phyloP scores from a whole-genome alignment of 2,888 invertebrate species.

The Lasioglossum figueresi region DNA sequence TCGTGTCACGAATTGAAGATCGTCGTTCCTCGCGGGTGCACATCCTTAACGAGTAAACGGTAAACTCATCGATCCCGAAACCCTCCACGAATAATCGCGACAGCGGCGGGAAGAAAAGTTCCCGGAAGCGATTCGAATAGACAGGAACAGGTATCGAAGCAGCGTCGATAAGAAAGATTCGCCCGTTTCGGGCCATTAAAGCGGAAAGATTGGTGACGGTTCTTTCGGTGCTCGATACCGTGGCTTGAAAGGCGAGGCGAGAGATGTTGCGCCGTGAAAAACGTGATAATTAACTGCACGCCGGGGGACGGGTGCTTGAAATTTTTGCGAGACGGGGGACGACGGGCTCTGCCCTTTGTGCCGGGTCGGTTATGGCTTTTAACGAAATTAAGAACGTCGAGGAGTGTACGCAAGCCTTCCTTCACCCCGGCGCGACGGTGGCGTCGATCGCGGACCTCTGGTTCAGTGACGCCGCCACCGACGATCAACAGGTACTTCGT shows the following conservation, averaged over 20 bases:
- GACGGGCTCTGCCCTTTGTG: conserved; percentile 34
- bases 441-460: background rate
- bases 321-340: conserved; percentile 22
- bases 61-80: background rate
- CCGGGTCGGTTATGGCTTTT: conserved; percentile 23
- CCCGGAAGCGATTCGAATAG: background rate
- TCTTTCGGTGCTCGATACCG: conserved; percentile 26
- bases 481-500: conserved; percentile 51
- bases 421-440: background rate
- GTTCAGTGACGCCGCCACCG: background rate
- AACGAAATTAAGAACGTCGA: conserved; percentile 52
- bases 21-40: background rate
- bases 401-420: background rate
- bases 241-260: conserved; percentile 15
- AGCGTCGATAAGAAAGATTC: conserved; percentile 30
- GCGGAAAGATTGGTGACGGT: conserved; percentile 13
- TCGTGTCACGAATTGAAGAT: background rate
- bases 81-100: conserved; percentile 19
- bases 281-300: conserved; percentile 50
- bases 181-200: conserved; percentile 26
- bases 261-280: conserved; percentile 17
- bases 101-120: background rate
- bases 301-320: conserved; percentile 45
- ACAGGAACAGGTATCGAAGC: background rate
- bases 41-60: background rate